These are phyloP conservation scores for Meriones unguiculatus DNA, from an alignment of 2,113 vertebrate species.

Conservation along the genomic window DNA sequence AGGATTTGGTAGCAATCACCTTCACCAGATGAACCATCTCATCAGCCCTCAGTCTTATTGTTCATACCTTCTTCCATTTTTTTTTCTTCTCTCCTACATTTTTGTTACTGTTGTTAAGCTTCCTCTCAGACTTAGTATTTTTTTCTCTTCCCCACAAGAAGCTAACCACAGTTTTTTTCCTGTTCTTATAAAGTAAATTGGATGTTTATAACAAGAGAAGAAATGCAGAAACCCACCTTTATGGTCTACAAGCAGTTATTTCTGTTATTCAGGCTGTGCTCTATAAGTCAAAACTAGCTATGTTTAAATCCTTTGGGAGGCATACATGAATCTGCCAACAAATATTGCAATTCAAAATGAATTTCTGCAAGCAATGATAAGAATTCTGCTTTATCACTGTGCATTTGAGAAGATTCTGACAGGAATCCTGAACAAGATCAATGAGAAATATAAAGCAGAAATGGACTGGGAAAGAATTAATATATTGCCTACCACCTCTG, in stretches of 20 bases:
- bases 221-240: not conserved
- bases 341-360: conserved; percentile 44
- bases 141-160: not conserved
- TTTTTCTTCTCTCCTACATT: not conserved
- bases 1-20: too few species aligned
- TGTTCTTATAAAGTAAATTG: conserved; percentile 22
- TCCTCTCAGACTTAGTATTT: not conserved
- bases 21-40: not conserved
- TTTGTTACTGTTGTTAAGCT: not conserved
- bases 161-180: not conserved
- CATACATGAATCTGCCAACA: conserved; percentile 25
- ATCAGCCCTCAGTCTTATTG: not conserved
- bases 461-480: conserved; percentile 27
- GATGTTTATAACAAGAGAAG: conserved; percentile 2
- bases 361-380: conserved; percentile 61
- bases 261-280: conserved; percentile 49
- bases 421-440: conserved; percentile 65
- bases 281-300: conserved; percentile 45
- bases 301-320: conserved; percentile 33
- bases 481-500: not conserved
- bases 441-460: conserved; percentile 55
- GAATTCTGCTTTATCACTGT: conserved; percentile 48
- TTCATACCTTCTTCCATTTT: not conserved
- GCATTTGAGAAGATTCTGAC: conserved; percentile 54
- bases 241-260: not conserved